A percentile compares a stretch with the other conserved stretches of the same genome.
Evolutionary conservation across 2,888 invertebrate species (phyloP).

Genomic region (Drosophila pseudotakahashii): DNA sequence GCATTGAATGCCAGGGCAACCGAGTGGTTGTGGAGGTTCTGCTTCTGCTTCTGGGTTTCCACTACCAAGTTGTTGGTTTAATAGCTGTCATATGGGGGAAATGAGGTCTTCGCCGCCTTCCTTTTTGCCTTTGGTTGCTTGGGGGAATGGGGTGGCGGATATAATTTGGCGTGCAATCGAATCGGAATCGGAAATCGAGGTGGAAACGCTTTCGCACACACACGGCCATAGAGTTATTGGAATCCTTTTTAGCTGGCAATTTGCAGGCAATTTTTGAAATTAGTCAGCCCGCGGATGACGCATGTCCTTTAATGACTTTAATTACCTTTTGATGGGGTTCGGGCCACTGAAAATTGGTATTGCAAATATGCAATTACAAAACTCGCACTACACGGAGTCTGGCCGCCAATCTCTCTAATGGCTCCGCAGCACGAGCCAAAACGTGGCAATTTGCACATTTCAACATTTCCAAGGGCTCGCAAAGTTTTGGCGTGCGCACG

Average conservation of each 20-base stretch:
- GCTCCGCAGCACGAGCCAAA: constrained; percentile 21
- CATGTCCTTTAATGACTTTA: constrained; percentile 57
- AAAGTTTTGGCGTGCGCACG: constrained; percentile 64
- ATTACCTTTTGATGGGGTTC: constrained; percentile 31
- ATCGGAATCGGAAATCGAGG: constrained; percentile 75
- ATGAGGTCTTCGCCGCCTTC: constrained; percentile 46
- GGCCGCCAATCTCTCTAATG: constrained; percentile 36
- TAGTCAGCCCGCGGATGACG: constrained; percentile 52
- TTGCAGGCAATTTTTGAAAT: constrained; percentile 48
- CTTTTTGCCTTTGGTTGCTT: constrained; percentile 7
- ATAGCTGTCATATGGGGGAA: constrained; percentile 55
- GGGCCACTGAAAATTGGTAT: constrained; percentile 45
- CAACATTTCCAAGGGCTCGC: constrained; percentile 26
- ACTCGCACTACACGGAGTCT: constrained; percentile 22
- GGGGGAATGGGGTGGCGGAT: constrained; percentile 46
- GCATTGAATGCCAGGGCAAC: constrained; percentile 63
- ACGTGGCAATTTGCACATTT: constrained; percentile 41
- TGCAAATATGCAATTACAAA: constrained; percentile 36
- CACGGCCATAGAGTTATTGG: not conserved
- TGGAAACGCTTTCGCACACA: constrained; percentile 44
- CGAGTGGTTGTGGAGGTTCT: not conserved
- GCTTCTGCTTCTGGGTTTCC: not conserved
- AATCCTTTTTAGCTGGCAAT: constrained; percentile 27
- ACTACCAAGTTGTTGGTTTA: constrained; percentile 18
- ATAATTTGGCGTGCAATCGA: constrained; percentile 67